A percentile compares a stretch with the other conserved stretches of the same genome.
These are phyloP conservation scores for Oreotrochilus melanogaster DNA, from an alignment of 2,113 vertebrate species.

Conservation along the genomic window DNA sequence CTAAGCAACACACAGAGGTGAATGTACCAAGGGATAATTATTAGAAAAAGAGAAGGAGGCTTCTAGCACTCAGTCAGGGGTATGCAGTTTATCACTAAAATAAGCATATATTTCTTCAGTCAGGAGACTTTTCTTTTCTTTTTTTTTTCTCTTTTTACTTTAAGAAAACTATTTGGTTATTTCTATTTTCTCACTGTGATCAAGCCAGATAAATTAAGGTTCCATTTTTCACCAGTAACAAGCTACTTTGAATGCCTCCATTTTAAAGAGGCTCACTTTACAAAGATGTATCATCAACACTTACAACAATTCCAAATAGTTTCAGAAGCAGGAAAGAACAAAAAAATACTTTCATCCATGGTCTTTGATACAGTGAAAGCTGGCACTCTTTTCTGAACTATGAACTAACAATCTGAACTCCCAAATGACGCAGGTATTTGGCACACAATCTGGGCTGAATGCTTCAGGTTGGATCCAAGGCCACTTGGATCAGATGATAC, in stretches of 20 bases:
- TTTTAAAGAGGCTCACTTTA: background rate
- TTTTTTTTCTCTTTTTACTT: background rate
- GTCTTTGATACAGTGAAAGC: background rate
- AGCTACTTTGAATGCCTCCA: background rate
- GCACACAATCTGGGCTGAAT: background rate
- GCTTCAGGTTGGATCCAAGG: background rate
- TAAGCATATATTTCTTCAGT: conserved; percentile 35
- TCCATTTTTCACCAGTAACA: background rate
- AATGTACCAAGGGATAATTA: conserved; percentile 57
- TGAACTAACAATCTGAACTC: background rate
- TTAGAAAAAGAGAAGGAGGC: conserved; percentile 26
- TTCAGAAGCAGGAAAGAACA: background rate
- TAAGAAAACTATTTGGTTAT: background rate
- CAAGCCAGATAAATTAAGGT: background rate
- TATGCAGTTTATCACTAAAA: conserved; percentile 6
- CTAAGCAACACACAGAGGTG: conserved; percentile 60
- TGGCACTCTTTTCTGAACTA: background rate
- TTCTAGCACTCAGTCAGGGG: background rate
- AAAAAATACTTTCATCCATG: background rate
- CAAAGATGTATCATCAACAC: background rate
- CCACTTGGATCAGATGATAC: background rate
- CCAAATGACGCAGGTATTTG: background rate
- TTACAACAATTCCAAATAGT: background rate
- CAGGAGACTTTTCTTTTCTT: background rate
- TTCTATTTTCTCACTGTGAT: background rate